phyloP scores from a whole-genome alignment of 2,888 invertebrate species.

The Cephus spinipes region DNA sequence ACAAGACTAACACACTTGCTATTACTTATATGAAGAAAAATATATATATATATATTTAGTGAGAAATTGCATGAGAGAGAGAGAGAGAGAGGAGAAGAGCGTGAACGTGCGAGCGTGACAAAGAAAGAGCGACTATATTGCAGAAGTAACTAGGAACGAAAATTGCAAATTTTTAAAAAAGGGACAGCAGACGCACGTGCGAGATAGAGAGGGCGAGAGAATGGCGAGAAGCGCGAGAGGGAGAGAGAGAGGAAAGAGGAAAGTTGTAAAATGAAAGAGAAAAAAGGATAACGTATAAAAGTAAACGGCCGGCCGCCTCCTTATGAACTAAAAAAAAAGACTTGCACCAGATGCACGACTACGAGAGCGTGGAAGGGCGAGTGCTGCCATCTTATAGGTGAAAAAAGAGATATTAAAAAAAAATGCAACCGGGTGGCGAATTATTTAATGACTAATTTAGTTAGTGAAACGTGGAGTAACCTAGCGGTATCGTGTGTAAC shows the following conservation, averaged over 20 bases:
- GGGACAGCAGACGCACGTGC: constrained; percentile 2
- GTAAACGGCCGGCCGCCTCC: constrained; percentile 17
- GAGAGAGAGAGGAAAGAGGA: neutral
- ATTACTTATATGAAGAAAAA: constrained; percentile 34
- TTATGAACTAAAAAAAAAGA: constrained; percentile 3
- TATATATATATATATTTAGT: constrained; percentile 23
- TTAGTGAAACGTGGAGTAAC: constrained; percentile 18
- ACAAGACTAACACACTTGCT: constrained; percentile 37
- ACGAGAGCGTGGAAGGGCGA: neutral
- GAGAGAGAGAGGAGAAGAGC: neutral
- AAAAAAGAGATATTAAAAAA: constrained; percentile 6
- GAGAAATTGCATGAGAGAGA: constrained; percentile 13
- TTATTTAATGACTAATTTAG: constrained; percentile 31
- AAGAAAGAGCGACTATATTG: neutral
- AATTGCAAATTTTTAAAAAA: constrained; percentile 33
- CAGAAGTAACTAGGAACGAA: constrained; percentile 21
- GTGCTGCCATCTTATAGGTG: constrained; percentile 7
- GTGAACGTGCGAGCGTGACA: constrained; percentile 11
- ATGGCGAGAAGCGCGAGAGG: too few species aligned
- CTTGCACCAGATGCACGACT: neutral
- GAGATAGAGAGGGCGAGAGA: neutral
- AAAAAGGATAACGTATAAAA: neutral
- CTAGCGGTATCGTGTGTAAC: constrained; percentile 29
- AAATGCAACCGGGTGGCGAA: constrained; percentile 11
- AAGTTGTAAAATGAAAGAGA: neutral